A percentile compares a stretch with the other conserved stretches of the same genome.
These are phyloP conservation scores for Sesia apiformis DNA, from an alignment of 2,888 invertebrate species.

Conservation along the genomic window DNA sequence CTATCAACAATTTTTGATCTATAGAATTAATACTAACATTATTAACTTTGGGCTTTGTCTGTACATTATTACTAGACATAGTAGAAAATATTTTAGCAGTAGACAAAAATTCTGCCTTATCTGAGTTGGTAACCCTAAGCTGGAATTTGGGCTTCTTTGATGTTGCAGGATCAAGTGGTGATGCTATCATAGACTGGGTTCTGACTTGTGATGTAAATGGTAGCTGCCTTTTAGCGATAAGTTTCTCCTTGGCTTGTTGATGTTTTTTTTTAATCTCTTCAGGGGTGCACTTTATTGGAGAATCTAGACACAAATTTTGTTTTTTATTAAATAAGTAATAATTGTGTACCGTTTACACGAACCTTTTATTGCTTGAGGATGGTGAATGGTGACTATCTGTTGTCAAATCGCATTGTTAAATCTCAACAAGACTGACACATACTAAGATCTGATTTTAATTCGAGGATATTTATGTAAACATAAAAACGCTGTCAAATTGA, in stretches of 20 bases:
- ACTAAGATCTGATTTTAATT: too few relatives aligned
- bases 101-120: neutral
- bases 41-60: neutral
- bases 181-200: slow-evolving; percentile 5
- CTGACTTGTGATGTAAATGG: slow-evolving; percentile 39
- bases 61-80: neutral
- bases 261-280: slow-evolving; percentile 78
- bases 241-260: slow-evolving; percentile 73
- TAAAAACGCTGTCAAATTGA: too few relatives aligned
- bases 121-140: slow-evolving; percentile 30
- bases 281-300: slow-evolving; percentile 66
- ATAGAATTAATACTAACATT: slow-evolving; percentile 6
- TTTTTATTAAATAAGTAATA: neutral
- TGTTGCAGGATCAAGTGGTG: slow-evolving; percentile 2
- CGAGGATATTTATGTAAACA: too few relatives aligned
- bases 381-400: too few relatives aligned
- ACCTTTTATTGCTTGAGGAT: too few relatives aligned
- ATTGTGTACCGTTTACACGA: too few relatives aligned
- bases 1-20: slow-evolving; percentile 49
- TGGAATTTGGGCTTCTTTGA: slow-evolving; percentile 34
- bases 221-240: slow-evolving; percentile 65
- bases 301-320: slow-evolving; percentile 21
- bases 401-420: too few relatives aligned
- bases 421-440: too few relatives aligned
- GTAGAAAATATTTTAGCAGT: neutral